phyloP scores from a whole-genome alignment of 2,888 invertebrate genomes.

The Plebejus anna region DNA sequence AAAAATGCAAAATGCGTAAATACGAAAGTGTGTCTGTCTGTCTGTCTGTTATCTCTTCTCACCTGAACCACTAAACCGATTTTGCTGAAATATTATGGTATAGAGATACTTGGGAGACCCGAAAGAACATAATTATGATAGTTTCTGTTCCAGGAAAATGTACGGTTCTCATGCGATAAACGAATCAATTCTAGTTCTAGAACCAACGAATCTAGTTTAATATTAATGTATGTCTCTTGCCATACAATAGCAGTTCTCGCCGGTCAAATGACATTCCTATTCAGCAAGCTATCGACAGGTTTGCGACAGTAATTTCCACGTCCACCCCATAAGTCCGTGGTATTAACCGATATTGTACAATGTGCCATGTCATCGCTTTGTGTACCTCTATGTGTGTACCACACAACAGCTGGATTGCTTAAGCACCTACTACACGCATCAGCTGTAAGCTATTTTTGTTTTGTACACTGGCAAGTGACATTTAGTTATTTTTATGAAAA shows the following conservation, averaged over 20 bases:
- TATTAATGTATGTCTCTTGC: background rate
- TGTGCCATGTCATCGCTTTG: slow-evolving; percentile 9
- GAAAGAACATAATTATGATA: no score
- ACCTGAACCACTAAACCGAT: no score
- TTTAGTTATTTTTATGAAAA: no score
- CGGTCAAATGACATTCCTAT: background rate
- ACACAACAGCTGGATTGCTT: background rate
- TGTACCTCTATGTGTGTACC: background rate
- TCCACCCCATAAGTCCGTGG: background rate
- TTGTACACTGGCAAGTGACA: no score
- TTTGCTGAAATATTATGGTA: background rate
- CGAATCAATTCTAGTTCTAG: no score
- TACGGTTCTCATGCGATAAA: no score
- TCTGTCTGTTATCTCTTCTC: background rate
- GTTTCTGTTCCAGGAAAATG: no score
- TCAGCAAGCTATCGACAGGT: background rate
- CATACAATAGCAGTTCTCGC: background rate
- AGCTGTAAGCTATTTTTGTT: background rate
- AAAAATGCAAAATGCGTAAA: no score
- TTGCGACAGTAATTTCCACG: background rate
- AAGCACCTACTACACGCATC: background rate
- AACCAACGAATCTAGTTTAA: no score
- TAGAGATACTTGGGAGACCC: no score
- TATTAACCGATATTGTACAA: slow-evolving; percentile 3
- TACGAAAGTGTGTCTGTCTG: background rate